phyloP scores from a whole-genome alignment of 2,797 vertebrate genomes.

The Okamejei kenojei region DNA sequence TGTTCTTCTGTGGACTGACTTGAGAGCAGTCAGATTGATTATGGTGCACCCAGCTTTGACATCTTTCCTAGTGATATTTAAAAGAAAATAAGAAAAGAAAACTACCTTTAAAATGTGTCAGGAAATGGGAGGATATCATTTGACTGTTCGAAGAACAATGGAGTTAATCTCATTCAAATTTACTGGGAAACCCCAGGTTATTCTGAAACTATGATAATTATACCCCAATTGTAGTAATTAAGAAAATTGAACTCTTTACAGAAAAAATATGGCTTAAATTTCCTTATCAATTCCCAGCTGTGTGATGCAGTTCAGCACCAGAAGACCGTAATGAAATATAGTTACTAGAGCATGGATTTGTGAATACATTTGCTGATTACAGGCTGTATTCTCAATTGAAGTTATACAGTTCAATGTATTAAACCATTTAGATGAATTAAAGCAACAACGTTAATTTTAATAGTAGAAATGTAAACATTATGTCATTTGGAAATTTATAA shows the following conservation, averaged over 20 bases:
- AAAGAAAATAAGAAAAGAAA: constrained; percentile 3
- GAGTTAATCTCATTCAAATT: constrained; percentile 8
- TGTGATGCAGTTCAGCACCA: background rate
- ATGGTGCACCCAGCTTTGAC: background rate
- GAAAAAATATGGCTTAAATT: constrained; percentile 28
- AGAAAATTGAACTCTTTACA: constrained; percentile 23
- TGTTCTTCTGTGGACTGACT: background rate
- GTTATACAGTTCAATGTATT: background rate
- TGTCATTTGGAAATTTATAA: background rate
- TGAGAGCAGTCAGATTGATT: background rate
- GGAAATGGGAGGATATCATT: background rate
- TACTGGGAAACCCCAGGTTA: background rate
- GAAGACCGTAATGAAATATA: background rate
- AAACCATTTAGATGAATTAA: background rate
- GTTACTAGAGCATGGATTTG: background rate
- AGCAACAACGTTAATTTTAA: background rate
- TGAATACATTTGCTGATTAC: constrained; percentile 1
- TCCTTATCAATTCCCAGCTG: constrained; percentile 31
- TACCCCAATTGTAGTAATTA: background rate
- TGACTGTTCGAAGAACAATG: background rate
- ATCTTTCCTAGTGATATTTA: background rate
- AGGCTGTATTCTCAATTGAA: background rate
- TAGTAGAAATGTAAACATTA: background rate
- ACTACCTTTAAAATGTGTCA: too few species aligned
- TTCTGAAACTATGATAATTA: background rate